Evolutionary conservation across 1,140 invertebrate species (phyloP).

Genomic region (Muscidifurax raptorellus): DNA sequence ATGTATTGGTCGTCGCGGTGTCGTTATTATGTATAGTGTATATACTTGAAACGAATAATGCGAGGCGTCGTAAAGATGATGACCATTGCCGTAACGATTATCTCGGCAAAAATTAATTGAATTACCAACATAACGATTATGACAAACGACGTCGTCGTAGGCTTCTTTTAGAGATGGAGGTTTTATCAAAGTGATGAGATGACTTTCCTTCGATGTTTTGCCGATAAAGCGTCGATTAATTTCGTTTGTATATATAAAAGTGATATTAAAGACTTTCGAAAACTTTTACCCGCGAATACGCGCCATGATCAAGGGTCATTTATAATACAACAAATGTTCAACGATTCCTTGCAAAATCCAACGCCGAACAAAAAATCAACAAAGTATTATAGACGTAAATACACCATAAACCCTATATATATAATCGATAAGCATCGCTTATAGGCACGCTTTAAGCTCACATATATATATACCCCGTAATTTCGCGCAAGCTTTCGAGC

Average conservation of each 20-base stretch:
- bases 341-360: too few species aligned
- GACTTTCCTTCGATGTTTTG: not conserved
- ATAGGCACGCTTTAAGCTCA: not conserved
- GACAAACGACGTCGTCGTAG: too few species aligned
- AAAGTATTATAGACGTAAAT: too few species aligned
- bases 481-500: conserved; percentile 20
- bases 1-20: too few species aligned
- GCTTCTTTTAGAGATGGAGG: too few species aligned
- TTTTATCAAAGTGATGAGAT: too few species aligned
- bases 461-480: not conserved
- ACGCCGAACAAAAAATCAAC: too few species aligned
- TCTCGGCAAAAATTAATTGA: not conserved
- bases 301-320: not conserved
- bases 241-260: not conserved
- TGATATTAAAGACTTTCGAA: not conserved
- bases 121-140: not conserved
- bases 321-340: too few species aligned
- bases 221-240: not conserved
- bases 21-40: too few species aligned
- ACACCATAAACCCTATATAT: too few species aligned
- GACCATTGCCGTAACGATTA: not conserved
- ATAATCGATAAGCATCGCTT: not conserved
- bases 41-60: too few species aligned
- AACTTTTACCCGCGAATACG: not conserved
- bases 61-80: not conserved